These are phyloP conservation scores for Thalpophila matura DNA, from an alignment of 2,888 invertebrate species.

Conservation along the genomic window DNA sequence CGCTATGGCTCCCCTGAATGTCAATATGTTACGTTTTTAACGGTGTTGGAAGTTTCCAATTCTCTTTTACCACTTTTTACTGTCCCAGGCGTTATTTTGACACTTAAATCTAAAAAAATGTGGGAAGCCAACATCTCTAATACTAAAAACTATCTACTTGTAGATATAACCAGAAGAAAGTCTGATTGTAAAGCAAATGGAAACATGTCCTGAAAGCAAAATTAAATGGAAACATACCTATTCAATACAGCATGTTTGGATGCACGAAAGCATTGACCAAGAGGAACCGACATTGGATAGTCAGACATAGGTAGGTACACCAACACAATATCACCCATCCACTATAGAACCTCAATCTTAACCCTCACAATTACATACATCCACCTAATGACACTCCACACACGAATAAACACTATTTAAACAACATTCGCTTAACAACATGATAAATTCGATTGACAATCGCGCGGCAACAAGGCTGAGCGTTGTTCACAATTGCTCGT, in stretches of 20 bases:
- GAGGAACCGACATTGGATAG: conserved; percentile 5
- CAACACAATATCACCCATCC: conserved; percentile 19
- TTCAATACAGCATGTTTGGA: too few relatives aligned
- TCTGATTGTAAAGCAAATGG: background rate
- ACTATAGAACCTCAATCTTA: conserved; percentile 15
- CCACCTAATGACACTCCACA: conserved; percentile 60
- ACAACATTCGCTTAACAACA: conserved; percentile 59
- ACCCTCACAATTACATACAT: conserved; percentile 36
- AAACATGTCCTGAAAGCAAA: background rate
- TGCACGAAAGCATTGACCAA: background rate
- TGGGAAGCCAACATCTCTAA: too few relatives aligned
- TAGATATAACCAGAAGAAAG: background rate
- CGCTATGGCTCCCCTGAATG: too few relatives aligned
- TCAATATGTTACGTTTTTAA: too few relatives aligned
- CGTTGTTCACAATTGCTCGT: conserved; percentile 85
- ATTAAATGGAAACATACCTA: too few relatives aligned
- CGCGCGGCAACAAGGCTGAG: conserved; percentile 72
- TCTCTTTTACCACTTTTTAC: too few relatives aligned
- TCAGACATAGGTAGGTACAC: too few relatives aligned
- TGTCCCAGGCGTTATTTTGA: too few relatives aligned
- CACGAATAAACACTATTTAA: conserved; percentile 62
- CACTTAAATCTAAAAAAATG: too few relatives aligned
- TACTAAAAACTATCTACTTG: too few relatives aligned
- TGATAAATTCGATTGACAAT: conserved; percentile 70
- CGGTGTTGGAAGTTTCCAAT: too few relatives aligned